Evolutionary conservation across 1,140 invertebrate species (phyloP), one percentile per base, ranked within the genome.

Genomic region (Hycleus phaleratus): DNA sequence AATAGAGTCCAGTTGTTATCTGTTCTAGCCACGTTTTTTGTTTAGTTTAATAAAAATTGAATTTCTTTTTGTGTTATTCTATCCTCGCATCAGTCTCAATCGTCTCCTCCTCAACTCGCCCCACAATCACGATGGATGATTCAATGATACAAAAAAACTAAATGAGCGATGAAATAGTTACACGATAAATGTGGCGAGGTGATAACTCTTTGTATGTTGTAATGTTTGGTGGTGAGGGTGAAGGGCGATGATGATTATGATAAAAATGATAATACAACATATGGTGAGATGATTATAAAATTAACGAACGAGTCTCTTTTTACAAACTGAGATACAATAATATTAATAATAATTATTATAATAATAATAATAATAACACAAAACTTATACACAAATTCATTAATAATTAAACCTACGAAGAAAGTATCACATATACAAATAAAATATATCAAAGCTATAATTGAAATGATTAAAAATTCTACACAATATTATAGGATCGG

Each of bases 401-500:
- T 64, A 64, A 71, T 66, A 70, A 67, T 64, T 67, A 65, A 67
- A 63, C 67, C 64, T 67, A 72, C 69, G 65, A 69, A 71, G 70
- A 68, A 71, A 68, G 71, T 73, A 70, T 74, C 72, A 73, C 73
- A 73, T 74, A 75, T 70, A 71, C 64, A 67, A 65, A 67, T 67
- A 63, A 64, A 67, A 66, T 63, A 61, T 62, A 64, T 61, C 56
- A 65, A 54, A 63, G 32, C 32, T 32, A 32, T 32, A 32, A 55
- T 62, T 38, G 46, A 60, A 59, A 60, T 57, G 38, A 56, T 61
- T 53, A 61, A 57, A 55, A 56, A 59, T 63, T 46, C 32, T 32
- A 32, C 32, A 32, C 32, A 32, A 32, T 61, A 57, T 64, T 58
- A 57, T 68, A 69, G 66, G 64, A 63, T 69, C 69, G 69, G 69